Conservation (phyloP, 2,888 invertebrate species). For the Idaea aversata region DNA sequence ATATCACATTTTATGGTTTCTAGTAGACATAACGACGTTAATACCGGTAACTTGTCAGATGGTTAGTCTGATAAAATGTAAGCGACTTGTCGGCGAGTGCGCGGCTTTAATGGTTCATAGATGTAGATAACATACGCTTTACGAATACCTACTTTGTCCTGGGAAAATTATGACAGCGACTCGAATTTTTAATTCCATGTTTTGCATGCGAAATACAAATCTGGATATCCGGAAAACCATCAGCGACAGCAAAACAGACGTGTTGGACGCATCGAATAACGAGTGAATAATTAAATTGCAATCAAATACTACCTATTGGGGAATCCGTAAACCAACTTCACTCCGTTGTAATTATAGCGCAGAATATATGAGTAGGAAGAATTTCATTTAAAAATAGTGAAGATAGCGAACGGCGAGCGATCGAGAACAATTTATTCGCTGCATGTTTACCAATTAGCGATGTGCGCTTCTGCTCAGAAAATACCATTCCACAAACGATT, state of each 20-base stretch:
- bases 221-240: slow-evolving; percentile 33
- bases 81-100: slow-evolving; percentile 18
- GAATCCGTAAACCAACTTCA: slow-evolving; percentile 54
- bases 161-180: slow-evolving; percentile 22
- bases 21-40: slow-evolving; percentile 21
- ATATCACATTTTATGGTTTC: slow-evolving; percentile 14
- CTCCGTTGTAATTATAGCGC: slow-evolving; percentile 57
- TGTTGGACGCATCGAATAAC: slow-evolving; percentile 47
- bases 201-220: slow-evolving; percentile 36
- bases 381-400: slow-evolving; percentile 72
- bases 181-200: slow-evolving; percentile 27
- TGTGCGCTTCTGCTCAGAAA: slow-evolving; percentile 19
- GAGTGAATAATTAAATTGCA: slow-evolving; percentile 65
- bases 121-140: slow-evolving; percentile 22
- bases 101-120: slow-evolving; percentile 21
- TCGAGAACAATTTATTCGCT: slow-evolving; percentile 52
- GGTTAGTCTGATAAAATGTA: slow-evolving; percentile 20
- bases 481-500: background rate
- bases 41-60: slow-evolving; percentile 22
- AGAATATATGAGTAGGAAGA: slow-evolving; percentile 66
- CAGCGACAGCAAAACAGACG: slow-evolving; percentile 34
- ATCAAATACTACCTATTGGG: slow-evolving; percentile 60
- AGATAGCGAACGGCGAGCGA: slow-evolving; percentile 43
- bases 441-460: slow-evolving; percentile 70
- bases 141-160: slow-evolving; percentile 12